phyloP scores from a whole-genome alignment of 2,797 vertebrate genomes.

The Anolis apletophallus region DNA sequence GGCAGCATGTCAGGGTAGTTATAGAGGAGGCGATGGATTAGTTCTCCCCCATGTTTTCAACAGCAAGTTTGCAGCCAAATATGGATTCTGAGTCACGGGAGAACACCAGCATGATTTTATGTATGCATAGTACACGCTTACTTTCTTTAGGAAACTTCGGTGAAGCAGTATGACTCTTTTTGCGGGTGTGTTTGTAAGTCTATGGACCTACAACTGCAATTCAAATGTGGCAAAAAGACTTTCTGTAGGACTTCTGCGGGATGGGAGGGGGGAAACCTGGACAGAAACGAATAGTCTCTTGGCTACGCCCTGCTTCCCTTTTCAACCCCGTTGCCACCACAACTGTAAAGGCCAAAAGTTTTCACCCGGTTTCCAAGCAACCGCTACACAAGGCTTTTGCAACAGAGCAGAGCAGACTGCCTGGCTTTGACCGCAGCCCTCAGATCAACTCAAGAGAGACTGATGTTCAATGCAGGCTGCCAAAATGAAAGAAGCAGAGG shows the following conservation, averaged over 20 bases:
- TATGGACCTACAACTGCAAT: slow-evolving; percentile 28
- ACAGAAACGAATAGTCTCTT: slow-evolving; percentile 42
- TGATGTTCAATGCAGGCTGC: not conserved
- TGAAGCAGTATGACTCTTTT: not conserved
- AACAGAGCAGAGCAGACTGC: slow-evolving; percentile 26
- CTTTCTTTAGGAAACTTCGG: not conserved
- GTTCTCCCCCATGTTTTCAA: not conserved
- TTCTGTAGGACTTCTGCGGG: not conserved
- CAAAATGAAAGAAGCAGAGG: not conserved
- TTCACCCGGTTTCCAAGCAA: slow-evolving; percentile 36
- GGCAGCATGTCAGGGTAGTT: not conserved
- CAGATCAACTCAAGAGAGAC: slow-evolving; percentile 3
- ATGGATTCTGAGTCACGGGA: not conserved
- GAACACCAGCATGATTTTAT: not conserved
- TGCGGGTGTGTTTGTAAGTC: not conserved
- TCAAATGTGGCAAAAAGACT: slow-evolving; percentile 20
- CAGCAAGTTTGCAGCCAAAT: not conserved
- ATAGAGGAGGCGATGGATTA: not conserved
- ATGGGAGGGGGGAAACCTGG: not conserved
- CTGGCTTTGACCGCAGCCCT: slow-evolving; percentile 15
- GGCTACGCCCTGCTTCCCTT: slow-evolving; percentile 31
- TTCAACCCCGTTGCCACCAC: slow-evolving; percentile 33
- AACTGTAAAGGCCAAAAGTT: slow-evolving; percentile 39
- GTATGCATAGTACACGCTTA: not conserved
- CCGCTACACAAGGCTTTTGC: slow-evolving; percentile 39